phyloP scores from a whole-genome alignment of 2,888 invertebrate species.

The Melolontha melolontha region DNA sequence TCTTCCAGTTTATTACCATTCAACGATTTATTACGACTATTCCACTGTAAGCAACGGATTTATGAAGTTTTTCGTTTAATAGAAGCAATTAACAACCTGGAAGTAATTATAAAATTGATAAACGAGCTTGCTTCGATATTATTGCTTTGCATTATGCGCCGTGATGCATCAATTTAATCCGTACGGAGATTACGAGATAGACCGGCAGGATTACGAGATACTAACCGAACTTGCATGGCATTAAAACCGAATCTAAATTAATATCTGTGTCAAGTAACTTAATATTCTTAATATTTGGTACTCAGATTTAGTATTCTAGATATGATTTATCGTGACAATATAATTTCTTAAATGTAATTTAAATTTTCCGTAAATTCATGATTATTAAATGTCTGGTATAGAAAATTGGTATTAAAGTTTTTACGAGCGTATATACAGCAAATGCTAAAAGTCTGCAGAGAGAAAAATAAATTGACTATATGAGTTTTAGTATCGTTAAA shows the following conservation, averaged over 20 bases:
- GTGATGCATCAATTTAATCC: constrained; percentile 15
- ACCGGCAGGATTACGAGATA: constrained; percentile 10
- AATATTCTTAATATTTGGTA: constrained; percentile 9
- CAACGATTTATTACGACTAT: too few species aligned
- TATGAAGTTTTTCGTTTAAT: constrained; percentile 11
- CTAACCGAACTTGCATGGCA: neutral
- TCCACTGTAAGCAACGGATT: neutral
- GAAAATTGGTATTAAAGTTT: neutral
- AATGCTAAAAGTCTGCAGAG: too few species aligned
- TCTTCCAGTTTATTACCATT: too few species aligned
- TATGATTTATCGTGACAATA: constrained; percentile 19
- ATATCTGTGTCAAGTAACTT: constrained; percentile 12
- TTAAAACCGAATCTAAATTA: constrained; percentile 18
- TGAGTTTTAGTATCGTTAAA: too few species aligned
- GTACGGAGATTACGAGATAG: constrained; percentile 18
- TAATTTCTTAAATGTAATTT: neutral
- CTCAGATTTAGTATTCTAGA: neutral
- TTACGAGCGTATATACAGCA: too few species aligned
- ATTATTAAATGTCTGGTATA: neutral
- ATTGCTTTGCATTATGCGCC: neutral
- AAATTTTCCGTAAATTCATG: constrained; percentile 3
- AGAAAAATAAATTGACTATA: too few species aligned
- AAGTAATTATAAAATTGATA: constrained; percentile 22
- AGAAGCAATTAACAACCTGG: constrained; percentile 21
- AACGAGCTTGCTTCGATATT: constrained; percentile 13